phyloP scores from a whole-genome alignment of 2,113 vertebrate species.

The Austrofundulus limnaeus region DNA sequence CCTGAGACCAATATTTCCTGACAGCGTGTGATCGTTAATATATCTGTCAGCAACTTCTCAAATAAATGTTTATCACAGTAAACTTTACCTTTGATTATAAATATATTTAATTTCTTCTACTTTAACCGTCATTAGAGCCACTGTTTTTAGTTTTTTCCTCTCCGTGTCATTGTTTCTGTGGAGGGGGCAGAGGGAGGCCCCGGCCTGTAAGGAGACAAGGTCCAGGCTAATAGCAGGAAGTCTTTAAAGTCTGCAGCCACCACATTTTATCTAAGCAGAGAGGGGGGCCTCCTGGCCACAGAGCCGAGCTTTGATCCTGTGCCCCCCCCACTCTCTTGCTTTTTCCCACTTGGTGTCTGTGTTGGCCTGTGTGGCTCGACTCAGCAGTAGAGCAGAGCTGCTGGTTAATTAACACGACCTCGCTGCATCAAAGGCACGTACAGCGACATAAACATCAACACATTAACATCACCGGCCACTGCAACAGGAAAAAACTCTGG shows the following conservation, averaged over 20 bases:
- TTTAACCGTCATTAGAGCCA: constrained; percentile 80
- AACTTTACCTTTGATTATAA: no score
- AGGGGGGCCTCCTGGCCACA: constrained; percentile 89
- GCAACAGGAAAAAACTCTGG: not conserved
- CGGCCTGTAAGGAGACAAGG: constrained; percentile 88
- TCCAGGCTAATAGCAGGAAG: constrained; percentile 99
- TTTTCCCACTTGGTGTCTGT: constrained; percentile 31
- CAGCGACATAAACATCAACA: not conserved
- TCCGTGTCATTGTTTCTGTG: constrained; percentile 63
- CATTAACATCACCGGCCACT: constrained; percentile 23
- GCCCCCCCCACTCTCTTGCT: no score
- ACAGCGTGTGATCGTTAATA: no score
- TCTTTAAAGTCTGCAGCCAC: constrained; percentile 95
- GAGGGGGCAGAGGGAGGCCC: constrained; percentile 78
- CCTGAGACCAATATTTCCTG: no score
- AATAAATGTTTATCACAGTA: no score
- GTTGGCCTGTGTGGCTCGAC: constrained; percentile 22
- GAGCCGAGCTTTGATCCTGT: constrained; percentile 93
- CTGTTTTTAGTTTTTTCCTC: constrained; percentile 75
- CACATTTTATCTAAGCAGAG: constrained; percentile 96
- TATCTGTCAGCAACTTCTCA: no score
- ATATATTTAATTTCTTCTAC: not conserved
- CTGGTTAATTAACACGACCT: constrained; percentile 58
- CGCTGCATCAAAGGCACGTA: constrained; percentile 24
- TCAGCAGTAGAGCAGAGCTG: constrained; percentile 31